Conservation (phyloP, 1,140 invertebrate genomes). For the Drosophila insularis region DNA sequence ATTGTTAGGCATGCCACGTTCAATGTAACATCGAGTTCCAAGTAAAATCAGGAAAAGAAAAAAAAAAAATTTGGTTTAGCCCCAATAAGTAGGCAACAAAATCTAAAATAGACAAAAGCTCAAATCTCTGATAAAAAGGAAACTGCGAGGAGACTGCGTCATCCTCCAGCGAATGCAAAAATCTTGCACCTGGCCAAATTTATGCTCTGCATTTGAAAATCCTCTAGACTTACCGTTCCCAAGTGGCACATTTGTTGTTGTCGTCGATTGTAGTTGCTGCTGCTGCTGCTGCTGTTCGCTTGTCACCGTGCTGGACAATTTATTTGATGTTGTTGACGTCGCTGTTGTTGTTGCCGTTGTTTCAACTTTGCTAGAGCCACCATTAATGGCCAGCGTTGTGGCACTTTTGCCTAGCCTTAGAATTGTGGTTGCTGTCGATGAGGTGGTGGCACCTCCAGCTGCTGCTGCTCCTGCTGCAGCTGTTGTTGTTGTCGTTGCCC, state of each 20-base stretch:
- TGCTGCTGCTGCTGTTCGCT: conserved; percentile 51
- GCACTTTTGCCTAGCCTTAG: conserved; percentile 64
- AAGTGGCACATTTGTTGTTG: conserved; percentile 76
- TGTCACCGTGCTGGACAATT: conserved; percentile 67
- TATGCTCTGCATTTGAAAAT: conserved; percentile 65
- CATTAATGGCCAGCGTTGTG: conserved; percentile 60
- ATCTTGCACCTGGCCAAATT: conserved; percentile 45
- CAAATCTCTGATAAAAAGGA: conserved; percentile 17
- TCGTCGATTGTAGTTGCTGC: conserved; percentile 35
- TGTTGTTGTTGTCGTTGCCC: conserved; percentile 10
- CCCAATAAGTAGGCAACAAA: conserved; percentile 39
- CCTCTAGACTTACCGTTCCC: conserved; percentile 79
- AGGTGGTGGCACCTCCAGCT: conserved; percentile 3
- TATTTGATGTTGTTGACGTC: conserved; percentile 56
- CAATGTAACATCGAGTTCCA: conserved; percentile 10
- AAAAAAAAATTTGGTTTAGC: background rate
- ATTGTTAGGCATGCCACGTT: conserved; percentile 73
- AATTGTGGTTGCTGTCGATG: conserved; percentile 56
- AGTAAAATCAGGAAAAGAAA: conserved; percentile 43
- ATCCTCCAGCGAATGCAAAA: conserved; percentile 41
- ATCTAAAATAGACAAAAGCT: conserved; percentile 24
- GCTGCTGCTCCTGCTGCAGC: conserved; percentile 18
- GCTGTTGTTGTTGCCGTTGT: conserved; percentile 25
- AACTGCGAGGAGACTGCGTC: conserved; percentile 51
- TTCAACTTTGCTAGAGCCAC: conserved; percentile 19